These are phyloP conservation scores for Cyanoderma ruficeps DNA, from an alignment of 2,113 vertebrate genomes.

Conservation along the genomic window DNA sequence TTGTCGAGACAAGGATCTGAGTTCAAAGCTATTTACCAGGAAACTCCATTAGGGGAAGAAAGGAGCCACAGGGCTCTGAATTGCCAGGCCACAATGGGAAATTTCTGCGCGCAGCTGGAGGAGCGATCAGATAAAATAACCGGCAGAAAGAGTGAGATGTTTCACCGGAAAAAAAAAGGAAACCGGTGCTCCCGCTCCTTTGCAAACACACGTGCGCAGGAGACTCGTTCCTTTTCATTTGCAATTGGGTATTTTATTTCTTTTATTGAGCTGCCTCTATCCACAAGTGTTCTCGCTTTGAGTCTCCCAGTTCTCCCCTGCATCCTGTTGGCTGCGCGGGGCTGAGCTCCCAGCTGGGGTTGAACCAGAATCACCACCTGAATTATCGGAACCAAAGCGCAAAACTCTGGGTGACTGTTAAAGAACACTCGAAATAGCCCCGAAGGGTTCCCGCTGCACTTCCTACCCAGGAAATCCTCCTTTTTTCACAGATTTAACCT, in stretches of 20 bases:
- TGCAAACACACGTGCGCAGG: accelerated
- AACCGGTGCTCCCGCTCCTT: neutral
- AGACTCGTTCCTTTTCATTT: neutral
- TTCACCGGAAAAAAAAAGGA: neutral
- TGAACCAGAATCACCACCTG: neutral
- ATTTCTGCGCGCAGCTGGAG: neutral
- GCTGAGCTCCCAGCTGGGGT: neutral
- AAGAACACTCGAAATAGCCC: neutral
- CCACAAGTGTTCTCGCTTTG: neutral
- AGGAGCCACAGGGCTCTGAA: neutral
- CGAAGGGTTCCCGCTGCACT: neutral
- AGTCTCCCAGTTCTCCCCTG: neutral
- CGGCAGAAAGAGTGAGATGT: neutral
- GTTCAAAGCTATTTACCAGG: slow-evolving; percentile 31
- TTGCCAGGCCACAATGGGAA: neutral
- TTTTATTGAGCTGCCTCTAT: neutral
- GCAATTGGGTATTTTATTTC: neutral
- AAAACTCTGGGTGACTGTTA: neutral
- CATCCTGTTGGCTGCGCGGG: neutral
- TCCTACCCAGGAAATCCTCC: neutral
- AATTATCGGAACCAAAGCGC: neutral
- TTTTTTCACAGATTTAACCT: neutral
- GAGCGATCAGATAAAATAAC: neutral
- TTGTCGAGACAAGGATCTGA: slow-evolving; percentile 19
- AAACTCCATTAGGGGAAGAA: slow-evolving; percentile 20